Evolutionary conservation across 2,888 invertebrate species (phyloP), one percentile per base, ranked within the genome.

Genomic region (Oxycera nigricornis): DNA sequence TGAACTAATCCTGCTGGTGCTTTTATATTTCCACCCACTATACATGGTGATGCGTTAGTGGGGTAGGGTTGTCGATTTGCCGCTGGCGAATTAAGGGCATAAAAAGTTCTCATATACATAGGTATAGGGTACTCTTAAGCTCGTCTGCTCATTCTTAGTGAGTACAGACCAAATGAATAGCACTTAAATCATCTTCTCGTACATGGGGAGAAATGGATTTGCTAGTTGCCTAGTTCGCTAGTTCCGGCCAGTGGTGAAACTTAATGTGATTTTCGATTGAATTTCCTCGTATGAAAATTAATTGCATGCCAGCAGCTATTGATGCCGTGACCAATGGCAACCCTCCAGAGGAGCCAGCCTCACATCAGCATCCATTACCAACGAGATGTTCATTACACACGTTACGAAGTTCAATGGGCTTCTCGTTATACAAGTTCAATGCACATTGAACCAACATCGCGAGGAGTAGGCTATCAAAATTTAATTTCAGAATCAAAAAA

Each of bases 401-500:
- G 14, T 7, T 65, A 41, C n/a, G 20, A 39, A 24, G 41, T 41
- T 65, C 41, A 65, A 65, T 65, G 24, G 65, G 30, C 35, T 35
- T 41, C 65, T 41, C 41, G 41, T 65, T 65, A 41, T 65, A 14
- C 9, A 35, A 7, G 35, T 20, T 39, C 65, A 41, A 39, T 24
- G 65, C 39, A 22, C 41, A 22, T 14, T 41, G 20, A 30, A 24
- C 7, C 20, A 35, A 30, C 26, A 35, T 62, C 4, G 57, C 26
- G 57, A 28, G n/a, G 35, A 62, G 50, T 35, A 31, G 50, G 68
- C 68, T 17, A 68, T 50, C 50, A 17, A 68, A 68, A 68, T 68
- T 70, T 70, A 52, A 70, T 70, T 70, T 70, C 55, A 70, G 55
- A 68, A 50, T 52, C 31, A 70, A 70, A 70, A 68, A 55, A 52